phyloP scores from a whole-genome alignment of 2,113 vertebrate genomes.

The Pungitius pungitius region DNA sequence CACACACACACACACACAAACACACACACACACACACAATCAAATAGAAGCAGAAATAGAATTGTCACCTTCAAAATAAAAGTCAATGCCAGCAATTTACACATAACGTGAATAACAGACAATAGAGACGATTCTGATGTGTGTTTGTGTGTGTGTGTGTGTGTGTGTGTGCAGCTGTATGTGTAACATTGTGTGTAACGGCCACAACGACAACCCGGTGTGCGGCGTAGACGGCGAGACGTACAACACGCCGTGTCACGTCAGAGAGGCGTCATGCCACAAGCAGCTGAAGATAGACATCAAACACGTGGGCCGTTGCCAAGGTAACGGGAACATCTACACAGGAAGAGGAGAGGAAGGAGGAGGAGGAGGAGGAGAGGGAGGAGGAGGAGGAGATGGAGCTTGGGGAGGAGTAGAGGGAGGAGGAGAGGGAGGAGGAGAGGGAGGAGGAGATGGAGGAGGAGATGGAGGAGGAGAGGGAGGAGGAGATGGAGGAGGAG shows the following conservation, averaged over 20 bases:
- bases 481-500: background rate
- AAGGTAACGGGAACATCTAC: conserved; percentile 79
- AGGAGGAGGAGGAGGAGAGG: too few relatives aligned
- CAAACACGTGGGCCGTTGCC: conserved; percentile 92
- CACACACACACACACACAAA: conserved; percentile 24
- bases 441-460: background rate
- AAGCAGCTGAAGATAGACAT: conserved; percentile 97
- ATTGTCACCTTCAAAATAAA: background rate
- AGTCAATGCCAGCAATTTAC: background rate
- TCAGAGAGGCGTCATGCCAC: conserved; percentile 94
- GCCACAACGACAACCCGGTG: conserved; percentile 96
- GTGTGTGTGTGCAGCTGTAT: conserved; percentile 85
- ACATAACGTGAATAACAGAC: background rate
- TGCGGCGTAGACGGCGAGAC: conserved; percentile 93
- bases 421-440: background rate
- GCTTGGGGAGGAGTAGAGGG: too few relatives aligned
- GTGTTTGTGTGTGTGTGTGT: conserved; percentile 4
- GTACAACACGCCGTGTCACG: conserved; percentile 95
- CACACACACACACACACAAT: conserved; percentile 6
- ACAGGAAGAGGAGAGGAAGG: background rate
- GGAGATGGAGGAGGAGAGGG: too few relatives aligned
- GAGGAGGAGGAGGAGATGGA: too few relatives aligned
- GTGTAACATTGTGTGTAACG: conserved; percentile 98
- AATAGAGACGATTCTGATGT: background rate
- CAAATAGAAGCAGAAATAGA: background rate